Evolutionary conservation across 2,113 vertebrate genomes (phyloP), one percentile per base, ranked within the genome.

Genomic region (Ictalurus furcatus): DNA sequence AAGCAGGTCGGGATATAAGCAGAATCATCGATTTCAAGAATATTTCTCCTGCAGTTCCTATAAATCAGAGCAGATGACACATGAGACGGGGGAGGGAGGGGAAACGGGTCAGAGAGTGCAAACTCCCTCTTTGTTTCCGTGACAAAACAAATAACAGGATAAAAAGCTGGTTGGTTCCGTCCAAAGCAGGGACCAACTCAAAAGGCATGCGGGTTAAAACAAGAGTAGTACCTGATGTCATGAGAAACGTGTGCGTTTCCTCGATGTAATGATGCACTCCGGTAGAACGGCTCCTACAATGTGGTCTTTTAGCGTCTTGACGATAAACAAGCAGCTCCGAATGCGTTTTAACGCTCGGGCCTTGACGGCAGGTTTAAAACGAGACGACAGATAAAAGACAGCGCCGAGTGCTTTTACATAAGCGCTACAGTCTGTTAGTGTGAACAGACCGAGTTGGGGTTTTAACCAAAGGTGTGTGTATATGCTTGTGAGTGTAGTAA

Each of bases 11-110:
- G 56, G 63, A 88, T 58, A 65, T 19, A n/a, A 84, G 82, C 82
- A 23, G 21, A 87, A 59, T 84, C 87, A 92, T 89, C 69, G 79
- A 78, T 88, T 87, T 79, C 40, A 59, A 28, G 12, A 52, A 89
- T 88, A 87, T 84, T 85, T 85, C 69, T 73, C 65, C 63, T 73
- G 23, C 67, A 16, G 37, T 4, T 21, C 73, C 48, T 88, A 89
- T 89, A 89, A 90, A 91, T 92, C 86, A 90, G 65, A 88, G 65
- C 52, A 61, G 59, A 61, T 63, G 89, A 65, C 83, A 65, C 17
- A 69, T 78, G 80, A 13, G n/a, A 54, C 44, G 28, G 48, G 21
- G 21, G 52, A 48, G 9, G 56, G 56, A 40, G 44, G 19, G 19
- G 52, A 56, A 73, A 88, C 48, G 9, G 61, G 25, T 84, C 81